phyloP scores from a whole-genome alignment of 2,113 vertebrate species.

The Malurus elegans region DNA sequence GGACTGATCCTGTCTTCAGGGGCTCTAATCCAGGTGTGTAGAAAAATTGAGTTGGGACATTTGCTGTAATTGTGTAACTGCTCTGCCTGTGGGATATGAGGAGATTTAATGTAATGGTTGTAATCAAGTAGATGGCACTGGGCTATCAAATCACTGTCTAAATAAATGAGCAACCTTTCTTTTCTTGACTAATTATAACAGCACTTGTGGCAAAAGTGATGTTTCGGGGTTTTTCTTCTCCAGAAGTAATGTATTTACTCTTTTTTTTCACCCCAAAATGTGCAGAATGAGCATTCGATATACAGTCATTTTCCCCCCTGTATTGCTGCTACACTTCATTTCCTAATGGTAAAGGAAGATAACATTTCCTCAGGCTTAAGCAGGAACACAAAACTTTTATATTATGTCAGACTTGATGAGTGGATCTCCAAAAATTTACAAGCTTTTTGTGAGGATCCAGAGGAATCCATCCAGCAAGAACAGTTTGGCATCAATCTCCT shows the following conservation, averaged over 20 bases:
- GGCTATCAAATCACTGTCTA: neutral
- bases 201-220: neutral
- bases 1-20: neutral
- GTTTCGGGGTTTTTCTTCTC: neutral
- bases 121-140: neutral
- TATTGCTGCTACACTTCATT: neutral
- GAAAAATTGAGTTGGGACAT: neutral
- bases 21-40: neutral
- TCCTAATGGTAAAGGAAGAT: neutral
- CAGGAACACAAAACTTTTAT: neutral
- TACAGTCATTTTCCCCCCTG: neutral
- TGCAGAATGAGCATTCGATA: neutral
- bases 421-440: neutral
- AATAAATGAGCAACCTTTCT: neutral
- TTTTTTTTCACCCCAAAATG: neutral
- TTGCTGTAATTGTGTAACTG: neutral
- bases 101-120: neutral
- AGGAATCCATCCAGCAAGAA: neutral
- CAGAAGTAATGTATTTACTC: neutral
- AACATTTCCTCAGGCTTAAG: neutral
- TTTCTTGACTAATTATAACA: neutral
- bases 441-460: neutral
- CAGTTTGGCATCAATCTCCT: neutral
- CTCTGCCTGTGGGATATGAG: neutral
- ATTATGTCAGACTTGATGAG: neutral